Percentiles rank a stretch among this genome's conserved stretches.
These are phyloP conservation scores for Lycocorax pyrrhopterus DNA, from an alignment of 2,113 vertebrate species.

Conservation along the genomic window DNA sequence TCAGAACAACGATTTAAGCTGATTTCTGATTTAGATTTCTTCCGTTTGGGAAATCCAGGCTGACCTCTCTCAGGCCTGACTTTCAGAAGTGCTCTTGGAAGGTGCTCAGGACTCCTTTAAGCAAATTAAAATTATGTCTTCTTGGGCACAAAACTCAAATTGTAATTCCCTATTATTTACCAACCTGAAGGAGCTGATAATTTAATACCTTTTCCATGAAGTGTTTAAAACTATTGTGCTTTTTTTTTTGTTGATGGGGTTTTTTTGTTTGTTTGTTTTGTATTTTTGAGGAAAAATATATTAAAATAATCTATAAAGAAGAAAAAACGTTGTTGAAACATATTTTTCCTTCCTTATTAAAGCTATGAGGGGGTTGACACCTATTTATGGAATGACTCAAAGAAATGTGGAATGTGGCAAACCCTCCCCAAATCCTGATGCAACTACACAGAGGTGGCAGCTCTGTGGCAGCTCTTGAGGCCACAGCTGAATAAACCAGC, in stretches of 20 bases:
- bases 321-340: background rate
- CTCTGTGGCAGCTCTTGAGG: background rate
- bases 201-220: background rate
- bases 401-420: background rate
- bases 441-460: background rate
- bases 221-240: background rate
- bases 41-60: background rate
- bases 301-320: background rate
- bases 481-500: background rate
- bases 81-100: background rate
- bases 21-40: background rate
- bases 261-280: background rate
- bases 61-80: background rate
- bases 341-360: background rate
- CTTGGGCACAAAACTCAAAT: background rate
- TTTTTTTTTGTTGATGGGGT: background rate
- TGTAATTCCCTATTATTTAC: background rate
- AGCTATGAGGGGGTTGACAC: background rate
- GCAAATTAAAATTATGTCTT: background rate
- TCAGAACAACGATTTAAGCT: background rate
- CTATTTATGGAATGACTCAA: background rate
- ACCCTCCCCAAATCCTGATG: background rate
- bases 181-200: background rate
- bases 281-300: background rate
- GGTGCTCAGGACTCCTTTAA: background rate